Conservation (phyloP, 2,888 invertebrate genomes). For the Stenotaenia linearis region DNA sequence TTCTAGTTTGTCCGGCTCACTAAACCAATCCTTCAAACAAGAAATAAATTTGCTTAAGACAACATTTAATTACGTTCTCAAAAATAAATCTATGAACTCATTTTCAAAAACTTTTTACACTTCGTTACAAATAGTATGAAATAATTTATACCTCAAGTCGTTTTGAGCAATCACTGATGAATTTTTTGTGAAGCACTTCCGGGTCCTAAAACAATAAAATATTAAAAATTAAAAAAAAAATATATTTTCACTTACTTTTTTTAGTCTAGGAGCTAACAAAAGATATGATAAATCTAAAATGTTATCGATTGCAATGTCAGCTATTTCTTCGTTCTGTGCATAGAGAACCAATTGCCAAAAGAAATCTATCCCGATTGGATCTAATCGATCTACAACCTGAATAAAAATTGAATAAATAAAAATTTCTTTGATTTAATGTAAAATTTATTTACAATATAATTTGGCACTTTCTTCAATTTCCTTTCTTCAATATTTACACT, state of each 20-base stretch:
- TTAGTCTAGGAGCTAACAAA: slow-evolving; percentile 46
- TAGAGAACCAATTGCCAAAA: slow-evolving; percentile 51
- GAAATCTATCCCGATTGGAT: slow-evolving; percentile 49
- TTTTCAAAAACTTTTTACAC: background rate
- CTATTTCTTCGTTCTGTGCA: slow-evolving; percentile 47
- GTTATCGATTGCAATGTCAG: slow-evolving; percentile 47
- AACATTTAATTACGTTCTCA: background rate
- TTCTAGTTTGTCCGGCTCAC: slow-evolving; percentile 14
- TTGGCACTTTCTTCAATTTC: slow-evolving; percentile 43
- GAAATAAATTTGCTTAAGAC: slow-evolving; percentile 27
- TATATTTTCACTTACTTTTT: slow-evolving; percentile 42
- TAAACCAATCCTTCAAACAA: slow-evolving; percentile 27
- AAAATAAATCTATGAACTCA: too few species aligned
- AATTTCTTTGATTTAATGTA: background rate
- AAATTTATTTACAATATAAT: background rate
- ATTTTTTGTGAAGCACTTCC: slow-evolving; percentile 48
- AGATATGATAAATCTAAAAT: slow-evolving; percentile 49
- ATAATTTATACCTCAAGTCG: slow-evolving; percentile 45
- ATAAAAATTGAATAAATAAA: background rate
- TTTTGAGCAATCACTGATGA: slow-evolving; percentile 50
- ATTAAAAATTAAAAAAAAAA: slow-evolving; percentile 11
- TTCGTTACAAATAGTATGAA: background rate
- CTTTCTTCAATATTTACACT: slow-evolving; percentile 49
- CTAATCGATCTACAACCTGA: slow-evolving; percentile 49
- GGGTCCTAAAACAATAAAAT: slow-evolving; percentile 43